Base-by-base conservation (phyloP, 2,113 vertebrate species). In the Pleuronectes platessa region DNA sequence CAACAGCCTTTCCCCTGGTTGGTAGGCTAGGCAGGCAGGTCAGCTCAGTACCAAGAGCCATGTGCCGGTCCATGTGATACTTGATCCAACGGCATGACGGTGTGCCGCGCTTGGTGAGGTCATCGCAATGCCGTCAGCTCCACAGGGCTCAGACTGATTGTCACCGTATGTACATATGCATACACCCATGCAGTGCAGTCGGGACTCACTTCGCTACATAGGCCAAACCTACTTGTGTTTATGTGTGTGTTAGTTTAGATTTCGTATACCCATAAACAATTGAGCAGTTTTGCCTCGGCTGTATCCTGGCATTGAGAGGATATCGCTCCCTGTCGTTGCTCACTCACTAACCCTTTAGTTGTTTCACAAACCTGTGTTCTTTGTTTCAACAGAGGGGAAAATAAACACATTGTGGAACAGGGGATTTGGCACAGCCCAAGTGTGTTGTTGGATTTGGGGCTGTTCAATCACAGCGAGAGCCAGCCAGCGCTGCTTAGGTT, bases 341-440 rank as follows among this genome's bases (percentile, higher is more conserved):
- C 45, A 58, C 70, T 82, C 74, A 56, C 79, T 66, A 82, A 77
- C 82, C 76, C 76, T 86, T 83, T 66, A 10, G 77, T 74, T 73
- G 72, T 83, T 76, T 86, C 74, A 77, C 74, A 87, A 85, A 89
- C 78, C 77, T 87, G 83, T 60, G 67, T 73, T 90, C 87, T 89
- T 91, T 91, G 85, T 89, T 86, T 88, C 78, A 79, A 73, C 73
- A 84, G 71, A 17, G 54, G 71, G 79, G 77, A 83, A 86, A 85
- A 86, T 86, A 90, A 92, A 88, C 87, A 83, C 68, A 85, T 87
- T 90, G 89, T 82, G 83, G 81, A 90, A 72, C 56, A 65, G 79
- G 87, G 87, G 84, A 86, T 89, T 91, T 90, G 91, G 89, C 86
- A 86, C 79, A 58, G 73, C 68, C 56, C 61, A 61, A 77, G 77